A percentile compares a stretch with the other conserved stretches of the same genome.
Evolutionary conservation across 2,888 invertebrate genomes (phyloP).

Genomic region (Sesamia inferens): DNA sequence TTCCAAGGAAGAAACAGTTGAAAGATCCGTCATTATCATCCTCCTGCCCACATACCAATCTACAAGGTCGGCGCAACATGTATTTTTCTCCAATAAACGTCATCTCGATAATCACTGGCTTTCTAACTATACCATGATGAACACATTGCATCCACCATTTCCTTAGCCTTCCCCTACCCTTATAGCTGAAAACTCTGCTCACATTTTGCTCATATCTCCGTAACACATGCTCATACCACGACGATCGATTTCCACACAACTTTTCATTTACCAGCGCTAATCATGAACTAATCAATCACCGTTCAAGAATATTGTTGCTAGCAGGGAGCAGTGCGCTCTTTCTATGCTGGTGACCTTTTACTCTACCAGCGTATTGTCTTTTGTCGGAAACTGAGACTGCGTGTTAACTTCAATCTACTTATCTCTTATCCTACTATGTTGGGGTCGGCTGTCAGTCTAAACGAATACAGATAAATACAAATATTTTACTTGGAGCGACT

Average conservation of each 20-base stretch:
- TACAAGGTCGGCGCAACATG: too few relatives aligned
- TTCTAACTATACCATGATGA: too few relatives aligned
- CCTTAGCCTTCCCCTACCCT: too few relatives aligned
- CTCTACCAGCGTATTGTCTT: background rate
- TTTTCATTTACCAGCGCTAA: background rate
- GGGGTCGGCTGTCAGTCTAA: background rate
- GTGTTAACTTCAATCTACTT: background rate
- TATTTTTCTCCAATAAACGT: too few relatives aligned
- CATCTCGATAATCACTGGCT: too few relatives aligned
- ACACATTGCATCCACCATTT: too few relatives aligned
- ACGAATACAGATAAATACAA: background rate
- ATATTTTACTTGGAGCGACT: background rate
- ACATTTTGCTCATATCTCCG: too few relatives aligned
- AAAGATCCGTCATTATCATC: background rate
- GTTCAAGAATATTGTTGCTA: background rate
- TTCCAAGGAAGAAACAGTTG: background rate
- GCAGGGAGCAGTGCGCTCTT: too few relatives aligned
- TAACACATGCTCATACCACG: too few relatives aligned
- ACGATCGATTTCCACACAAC: too few relatives aligned
- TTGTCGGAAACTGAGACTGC: background rate
- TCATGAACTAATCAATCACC: background rate
- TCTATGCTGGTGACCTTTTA: background rate
- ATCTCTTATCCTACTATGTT: background rate
- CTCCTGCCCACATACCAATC: too few relatives aligned
- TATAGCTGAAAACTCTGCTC: too few relatives aligned